A percentile compares a stretch with the other conserved stretches of the same genome.
These are phyloP conservation scores for Neocrepidodera transversa DNA, from an alignment of 2,888 invertebrate genomes.

Conservation along the genomic window DNA sequence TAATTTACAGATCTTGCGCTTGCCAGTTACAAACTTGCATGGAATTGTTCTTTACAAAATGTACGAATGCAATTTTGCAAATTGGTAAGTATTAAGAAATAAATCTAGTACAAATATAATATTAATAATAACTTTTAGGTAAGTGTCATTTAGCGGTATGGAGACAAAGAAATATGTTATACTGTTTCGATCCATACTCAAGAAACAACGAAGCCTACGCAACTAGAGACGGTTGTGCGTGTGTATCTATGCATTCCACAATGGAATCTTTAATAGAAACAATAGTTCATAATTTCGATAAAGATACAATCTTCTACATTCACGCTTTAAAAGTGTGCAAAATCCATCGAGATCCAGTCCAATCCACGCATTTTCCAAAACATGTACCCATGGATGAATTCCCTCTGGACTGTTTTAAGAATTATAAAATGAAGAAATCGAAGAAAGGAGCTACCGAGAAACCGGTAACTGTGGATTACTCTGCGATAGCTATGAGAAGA, in stretches of 20 bases:
- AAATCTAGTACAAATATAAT: not conserved
- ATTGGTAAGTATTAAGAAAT: slow-evolving; percentile 51
- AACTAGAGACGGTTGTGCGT: slow-evolving; percentile 64
- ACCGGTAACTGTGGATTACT: slow-evolving; percentile 51
- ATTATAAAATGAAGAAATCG: slow-evolving; percentile 50
- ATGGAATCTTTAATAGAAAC: slow-evolving; percentile 65
- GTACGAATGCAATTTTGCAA: slow-evolving; percentile 63
- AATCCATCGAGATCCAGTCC: slow-evolving; percentile 59
- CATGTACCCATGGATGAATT: slow-evolving; percentile 53
- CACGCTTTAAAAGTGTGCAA: slow-evolving; percentile 69
- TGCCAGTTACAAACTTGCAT: slow-evolving; percentile 63
- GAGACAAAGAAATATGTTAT: slow-evolving; percentile 70
- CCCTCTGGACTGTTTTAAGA: slow-evolving; percentile 52
- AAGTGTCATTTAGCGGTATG: slow-evolving; percentile 67
- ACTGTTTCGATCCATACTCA: slow-evolving; percentile 72
- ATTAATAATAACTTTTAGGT: slow-evolving; percentile 1
- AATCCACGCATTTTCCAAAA: slow-evolving; percentile 49
- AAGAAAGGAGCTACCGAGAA: slow-evolving; percentile 52
- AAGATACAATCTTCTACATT: slow-evolving; percentile 63
- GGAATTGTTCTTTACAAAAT: slow-evolving; percentile 64
- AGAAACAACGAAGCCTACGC: slow-evolving; percentile 65
- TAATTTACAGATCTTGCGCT: slow-evolving; percentile 61
- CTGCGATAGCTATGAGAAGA: slow-evolving; percentile 49
- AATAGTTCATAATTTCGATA: slow-evolving; percentile 63
- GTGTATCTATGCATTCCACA: slow-evolving; percentile 69